These are phyloP conservation scores for Euphydryas editha DNA, from an alignment of 2,888 invertebrate genomes.

Conservation along the genomic window DNA sequence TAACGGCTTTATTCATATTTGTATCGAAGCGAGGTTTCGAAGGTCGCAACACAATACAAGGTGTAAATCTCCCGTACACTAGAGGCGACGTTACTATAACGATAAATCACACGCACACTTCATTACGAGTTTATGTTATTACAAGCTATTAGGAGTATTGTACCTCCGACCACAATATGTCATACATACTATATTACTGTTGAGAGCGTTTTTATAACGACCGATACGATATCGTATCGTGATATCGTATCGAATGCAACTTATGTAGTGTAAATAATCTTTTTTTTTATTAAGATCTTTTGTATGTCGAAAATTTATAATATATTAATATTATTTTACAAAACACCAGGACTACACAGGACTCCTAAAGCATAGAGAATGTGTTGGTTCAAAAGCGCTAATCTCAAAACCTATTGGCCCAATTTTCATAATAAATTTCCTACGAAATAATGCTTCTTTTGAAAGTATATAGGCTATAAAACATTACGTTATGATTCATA, in stretches of 20 bases:
- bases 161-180: constrained; percentile 25
- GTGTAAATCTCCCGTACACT: constrained; percentile 20
- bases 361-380: too few relatives aligned
- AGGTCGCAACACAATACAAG: constrained; percentile 13
- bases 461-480: too few relatives aligned
- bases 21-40: not conserved
- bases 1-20: not conserved
- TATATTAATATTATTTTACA: too few relatives aligned
- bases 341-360: too few relatives aligned
- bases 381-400: too few relatives aligned
- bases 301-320: too few relatives aligned
- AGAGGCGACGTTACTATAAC: constrained; percentile 24
- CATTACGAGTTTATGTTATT: constrained; percentile 27
- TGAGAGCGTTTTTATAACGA: not conserved
- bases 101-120: constrained; percentile 28
- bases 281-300: too few relatives aligned
- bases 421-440: too few relatives aligned
- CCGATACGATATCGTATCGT: not conserved
- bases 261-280: too few relatives aligned
- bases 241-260: not conserved
- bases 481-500: too few relatives aligned
- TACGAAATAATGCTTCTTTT: too few relatives aligned
- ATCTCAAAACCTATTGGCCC: too few relatives aligned
- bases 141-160: constrained; percentile 27
- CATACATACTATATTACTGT: constrained; percentile 21